Evolutionary conservation across 92 coral and sea anemone genomes (phyloP).

Genomic region (Zoanthus sociatus): DNA sequence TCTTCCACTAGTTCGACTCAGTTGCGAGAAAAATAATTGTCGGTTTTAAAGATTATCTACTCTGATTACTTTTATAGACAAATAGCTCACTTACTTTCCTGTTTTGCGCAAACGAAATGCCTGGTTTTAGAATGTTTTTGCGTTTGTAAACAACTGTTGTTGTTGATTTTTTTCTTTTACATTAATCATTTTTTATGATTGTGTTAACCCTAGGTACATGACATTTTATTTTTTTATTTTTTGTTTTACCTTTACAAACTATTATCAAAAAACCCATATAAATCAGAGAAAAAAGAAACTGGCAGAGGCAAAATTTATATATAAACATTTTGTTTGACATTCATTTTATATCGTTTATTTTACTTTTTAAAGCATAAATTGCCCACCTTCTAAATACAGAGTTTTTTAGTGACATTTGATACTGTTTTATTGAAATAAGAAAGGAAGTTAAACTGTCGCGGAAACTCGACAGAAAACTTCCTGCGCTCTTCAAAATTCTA

Average conservation of each 20-base stretch:
- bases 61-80: constrained; percentile 22
- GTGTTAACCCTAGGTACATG: background rate
- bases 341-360: constrained; percentile 17
- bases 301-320: constrained; percentile 22
- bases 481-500: constrained; percentile 29
- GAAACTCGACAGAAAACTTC: constrained; percentile 26
- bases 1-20: background rate
- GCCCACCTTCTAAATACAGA: background rate
- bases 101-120: constrained; percentile 19
- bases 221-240: background rate
- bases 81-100: constrained; percentile 34
- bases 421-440: constrained; percentile 27
- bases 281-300: constrained; percentile 17
- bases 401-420: constrained; percentile 41
- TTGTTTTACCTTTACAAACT: background rate
- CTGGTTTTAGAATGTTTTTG: background rate
- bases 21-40: background rate
- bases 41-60: background rate
- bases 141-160: background rate
- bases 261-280: background rate
- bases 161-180: background rate
- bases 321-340: constrained; percentile 12
- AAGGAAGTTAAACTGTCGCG: constrained; percentile 39
- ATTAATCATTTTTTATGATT: background rate
- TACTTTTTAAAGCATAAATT: background rate